Conservation (phyloP, 2,888 invertebrate species). For the Drosophila bunnanda region DNA sequence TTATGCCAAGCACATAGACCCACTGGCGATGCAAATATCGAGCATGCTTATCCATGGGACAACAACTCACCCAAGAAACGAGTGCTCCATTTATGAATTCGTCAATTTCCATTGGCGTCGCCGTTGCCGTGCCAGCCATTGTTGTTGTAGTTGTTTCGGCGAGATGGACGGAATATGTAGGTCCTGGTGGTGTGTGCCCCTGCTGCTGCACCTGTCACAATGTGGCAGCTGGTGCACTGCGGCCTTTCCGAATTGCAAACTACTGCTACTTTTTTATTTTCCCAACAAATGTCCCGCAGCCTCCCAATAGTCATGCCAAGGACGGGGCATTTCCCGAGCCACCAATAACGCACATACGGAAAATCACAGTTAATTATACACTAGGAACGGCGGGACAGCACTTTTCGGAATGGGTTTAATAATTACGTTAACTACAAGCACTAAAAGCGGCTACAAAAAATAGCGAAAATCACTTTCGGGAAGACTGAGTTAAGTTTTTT, state of each 20-base stretch:
- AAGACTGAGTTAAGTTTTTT: conserved; percentile 32
- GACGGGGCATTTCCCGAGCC: conserved; percentile 23
- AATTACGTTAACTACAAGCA: conserved; percentile 17
- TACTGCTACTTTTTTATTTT: conserved; percentile 19
- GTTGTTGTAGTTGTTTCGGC: conserved; percentile 48
- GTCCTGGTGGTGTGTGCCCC: conserved; percentile 37
- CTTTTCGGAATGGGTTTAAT: conserved; percentile 17
- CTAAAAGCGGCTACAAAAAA: conserved; percentile 22
- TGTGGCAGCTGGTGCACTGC: conserved; percentile 20
- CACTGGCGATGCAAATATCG: conserved; percentile 57
- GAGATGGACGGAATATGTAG: conserved; percentile 33
- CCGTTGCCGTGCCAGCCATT: conserved; percentile 79
- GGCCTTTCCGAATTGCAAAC: conserved; percentile 6
- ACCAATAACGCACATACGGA: conserved; percentile 13
- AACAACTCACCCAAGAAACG: conserved; percentile 92
- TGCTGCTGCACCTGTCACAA: conserved; percentile 60
- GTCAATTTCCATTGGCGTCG: conserved; percentile 89
- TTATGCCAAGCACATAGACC: conserved; percentile 66
- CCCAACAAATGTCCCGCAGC: conserved; percentile 40
- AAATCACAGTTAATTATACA: conserved; percentile 6
- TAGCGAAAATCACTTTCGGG: conserved; percentile 26
- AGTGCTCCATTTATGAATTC: conserved; percentile 93
- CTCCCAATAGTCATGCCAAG: conserved; percentile 56
- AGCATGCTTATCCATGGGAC: conserved; percentile 80
- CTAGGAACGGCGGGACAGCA: conserved; percentile 5